Base-by-base conservation (phyloP, 2,113 vertebrate species). In the Martes martes region DNA sequence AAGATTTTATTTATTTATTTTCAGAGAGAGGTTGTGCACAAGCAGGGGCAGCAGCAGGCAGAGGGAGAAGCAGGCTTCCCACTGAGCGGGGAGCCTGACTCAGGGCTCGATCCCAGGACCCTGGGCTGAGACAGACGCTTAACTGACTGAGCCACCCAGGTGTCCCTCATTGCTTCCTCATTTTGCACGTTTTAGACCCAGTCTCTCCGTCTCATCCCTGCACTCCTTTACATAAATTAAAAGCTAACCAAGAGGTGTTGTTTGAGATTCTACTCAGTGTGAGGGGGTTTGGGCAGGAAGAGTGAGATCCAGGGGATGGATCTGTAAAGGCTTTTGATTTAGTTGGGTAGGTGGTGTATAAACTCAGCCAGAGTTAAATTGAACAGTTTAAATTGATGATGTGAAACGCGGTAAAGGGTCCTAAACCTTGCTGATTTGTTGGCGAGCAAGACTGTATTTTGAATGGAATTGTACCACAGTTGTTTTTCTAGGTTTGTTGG, bases 401-500 rank as follows among this genome's bases (percentile, higher is more conserved):
- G 26, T 67, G 45, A 95, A 63, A 65, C 76, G n/a, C 7, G 11
- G 2, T n/a, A 3, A 87, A 57, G 47, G 57, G 15, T 79, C 42
- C n/a, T 84, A 14, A 52, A 39, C 31, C 16, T 67, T 88, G 28
- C 63, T 90, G 2, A 87, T 96, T 55, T 78, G 61, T 84, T 74
- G 69, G 45, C 42, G n/a, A 90, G 61, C 95, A 96, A 95, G 45
- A 89, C 57, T 57, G 4, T 61, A 69, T 87, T 95, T 93, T 39
- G 36, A 88, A 63, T 50, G 59, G 63, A 69, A 85, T 82, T 93
- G 33, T 81, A 61, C 24, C 65, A 26, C 26, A 89, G 0, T 91
- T 84, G 36, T 96, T 89, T 84, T 85, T 85, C 33, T 93, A 69
- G 71, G 57, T 94, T 92, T 96, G 50, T 10, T 94, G 4, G 95